Evolutionary conservation across 2,888 invertebrate genomes (phyloP).

Genomic region (Euspilapteryx auroguttella): DNA sequence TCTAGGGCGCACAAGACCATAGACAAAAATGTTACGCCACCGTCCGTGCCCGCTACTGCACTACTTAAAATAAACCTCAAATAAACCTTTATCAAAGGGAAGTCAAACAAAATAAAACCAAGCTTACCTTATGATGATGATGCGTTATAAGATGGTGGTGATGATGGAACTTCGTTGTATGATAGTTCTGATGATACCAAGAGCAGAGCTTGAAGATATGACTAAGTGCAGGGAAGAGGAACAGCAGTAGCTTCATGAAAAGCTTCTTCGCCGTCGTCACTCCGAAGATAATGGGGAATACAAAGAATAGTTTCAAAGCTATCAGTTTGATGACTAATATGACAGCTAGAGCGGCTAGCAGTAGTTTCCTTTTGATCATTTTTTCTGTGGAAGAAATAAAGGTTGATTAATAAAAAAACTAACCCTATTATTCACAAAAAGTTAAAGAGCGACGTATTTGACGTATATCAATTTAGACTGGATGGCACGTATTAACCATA

Average conservation of each 20-base stretch:
- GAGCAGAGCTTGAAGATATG: constrained; percentile 85
- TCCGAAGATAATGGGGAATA: constrained; percentile 77
- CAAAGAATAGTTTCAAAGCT: constrained; percentile 77
- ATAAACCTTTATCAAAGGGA: too few species aligned
- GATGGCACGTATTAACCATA: too few species aligned
- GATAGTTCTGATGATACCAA: constrained; percentile 74
- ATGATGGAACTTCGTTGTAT: constrained; percentile 77
- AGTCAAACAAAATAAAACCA: too few species aligned
- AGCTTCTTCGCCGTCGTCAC: constrained; percentile 83
- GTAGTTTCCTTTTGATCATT: constrained; percentile 72
- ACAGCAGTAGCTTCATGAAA: constrained; percentile 76
- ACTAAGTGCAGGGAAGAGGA: constrained; percentile 79
- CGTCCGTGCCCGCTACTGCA: too few species aligned
- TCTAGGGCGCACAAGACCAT: too few species aligned
- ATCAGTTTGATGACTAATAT: constrained; percentile 78
- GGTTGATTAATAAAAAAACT: not conserved
- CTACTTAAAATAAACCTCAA: too few species aligned
- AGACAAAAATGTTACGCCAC: too few species aligned
- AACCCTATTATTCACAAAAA: too few species aligned
- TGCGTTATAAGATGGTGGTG: constrained; percentile 81
- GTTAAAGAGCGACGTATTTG: too few species aligned
- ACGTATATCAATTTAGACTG: too few species aligned
- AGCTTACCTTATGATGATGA: constrained; percentile 67
- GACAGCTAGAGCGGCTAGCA: constrained; percentile 75
- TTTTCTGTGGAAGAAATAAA: constrained; percentile 63